These are phyloP conservation scores for Incurvaria masculella DNA, from an alignment of 2,888 invertebrate genomes.

Conservation along the genomic window DNA sequence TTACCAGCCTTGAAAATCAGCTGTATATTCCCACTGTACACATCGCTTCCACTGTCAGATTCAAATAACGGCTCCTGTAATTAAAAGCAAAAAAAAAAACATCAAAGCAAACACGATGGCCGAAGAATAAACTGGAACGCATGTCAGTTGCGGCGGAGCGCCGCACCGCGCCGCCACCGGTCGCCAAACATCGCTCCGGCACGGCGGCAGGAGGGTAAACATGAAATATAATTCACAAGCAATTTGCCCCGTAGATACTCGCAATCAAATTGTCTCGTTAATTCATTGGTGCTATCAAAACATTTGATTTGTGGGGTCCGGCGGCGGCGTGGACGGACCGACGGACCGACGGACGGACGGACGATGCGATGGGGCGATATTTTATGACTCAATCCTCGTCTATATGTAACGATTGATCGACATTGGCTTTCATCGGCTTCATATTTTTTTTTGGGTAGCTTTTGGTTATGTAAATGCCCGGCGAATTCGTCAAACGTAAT, in stretches of 20 bases:
- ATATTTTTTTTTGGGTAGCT: no score
- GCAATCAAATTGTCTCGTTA: conserved; percentile 59
- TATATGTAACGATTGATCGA: background rate
- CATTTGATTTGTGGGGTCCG: conserved; percentile 53
- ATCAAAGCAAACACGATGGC: no score
- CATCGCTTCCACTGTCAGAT: no score
- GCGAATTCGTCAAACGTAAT: no score
- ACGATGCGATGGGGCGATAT: background rate
- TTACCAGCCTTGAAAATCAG: no score
- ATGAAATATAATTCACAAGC: conserved; percentile 58
- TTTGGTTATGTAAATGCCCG: no score
- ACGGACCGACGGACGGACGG: background rate
- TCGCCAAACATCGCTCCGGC: conserved; percentile 21
- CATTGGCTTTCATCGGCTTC: background rate
- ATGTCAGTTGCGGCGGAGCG: no score
- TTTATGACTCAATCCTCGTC: background rate
- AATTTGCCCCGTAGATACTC: conserved; percentile 56
- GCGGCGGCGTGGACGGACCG: conserved; percentile 12
- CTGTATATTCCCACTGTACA: no score
- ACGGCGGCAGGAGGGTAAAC: conserved; percentile 56
- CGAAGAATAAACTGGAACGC: no score
- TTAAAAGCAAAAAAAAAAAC: no score
- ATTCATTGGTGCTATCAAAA: conserved; percentile 54
- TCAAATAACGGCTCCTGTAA: no score
- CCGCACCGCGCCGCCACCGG: no score